Base-by-base conservation (phyloP, 2,113 vertebrate species). In the Dermatemys mawii region DNA sequence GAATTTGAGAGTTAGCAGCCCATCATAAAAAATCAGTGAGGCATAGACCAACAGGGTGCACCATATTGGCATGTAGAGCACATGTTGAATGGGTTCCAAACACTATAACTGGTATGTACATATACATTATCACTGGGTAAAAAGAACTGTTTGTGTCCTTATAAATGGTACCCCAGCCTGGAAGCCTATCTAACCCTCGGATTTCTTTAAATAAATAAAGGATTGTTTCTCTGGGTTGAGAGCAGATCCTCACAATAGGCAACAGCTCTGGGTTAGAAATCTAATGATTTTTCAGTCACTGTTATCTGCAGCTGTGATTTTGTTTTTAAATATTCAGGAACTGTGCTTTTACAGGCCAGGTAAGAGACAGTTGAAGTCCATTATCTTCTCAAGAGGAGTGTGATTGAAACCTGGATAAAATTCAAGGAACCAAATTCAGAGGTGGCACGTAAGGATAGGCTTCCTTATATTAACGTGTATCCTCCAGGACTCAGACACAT, bases 131-230 rank as follows among this genome's bases (percentile, higher is more conserved):
- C 32, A 1, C 50, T 83, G 50, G 3, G 24, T 85, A 89, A 83
- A 32, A 38, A 67, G 85, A 93, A 92, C 32, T 93, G 8, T 87
- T 86, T 76, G 92, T 51, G 81, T 70, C 67, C 0, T 0, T 67
- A 91, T 81, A 95, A 94, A 88, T 84, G 93, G 79, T 89, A 94
- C 86, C 93, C 89, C 54, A 94, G 83, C 93, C 89, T 95, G 79
- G 86, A 96, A 95, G 92, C 94, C 32, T 93, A 94, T 92, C 55
- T 32, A 90, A 92, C 83, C 90, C 48, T 91, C 95, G 93, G 78
- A 75, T 92, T 91, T 88, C 90, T 91, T 95, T 94, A 97, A 81
- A 88, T 91, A 80, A 89, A 50, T 57, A 91, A 92, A 60, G 57
- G 27, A 12, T 44, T 81, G 1, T 10, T 94, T 67, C 87, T 2